Evolutionary conservation across 2,797 vertebrate genomes (phyloP).

Genomic region (Peromyscus attwateri): DNA sequence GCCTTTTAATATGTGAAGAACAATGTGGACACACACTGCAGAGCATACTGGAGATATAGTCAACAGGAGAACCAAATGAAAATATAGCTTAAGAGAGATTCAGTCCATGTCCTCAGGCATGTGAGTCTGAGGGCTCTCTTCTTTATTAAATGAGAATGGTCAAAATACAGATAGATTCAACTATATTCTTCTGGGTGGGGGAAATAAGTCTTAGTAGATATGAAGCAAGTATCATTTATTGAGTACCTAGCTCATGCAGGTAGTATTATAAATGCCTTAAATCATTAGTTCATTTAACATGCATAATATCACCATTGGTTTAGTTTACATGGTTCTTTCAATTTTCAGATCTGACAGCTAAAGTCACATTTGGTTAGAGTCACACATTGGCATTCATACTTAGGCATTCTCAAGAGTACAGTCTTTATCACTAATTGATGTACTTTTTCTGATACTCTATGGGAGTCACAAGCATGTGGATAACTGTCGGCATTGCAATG

Average conservation of each 20-base stretch:
- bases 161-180: not conserved
- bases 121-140: not conserved
- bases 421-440: not conserved
- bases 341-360: not conserved
- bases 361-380: not conserved
- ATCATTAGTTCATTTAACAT: not conserved
- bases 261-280: not conserved
- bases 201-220: not conserved
- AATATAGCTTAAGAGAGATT: not conserved
- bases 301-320: not conserved
- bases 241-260: not conserved
- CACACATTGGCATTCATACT: not conserved
- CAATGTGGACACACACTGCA: not conserved
- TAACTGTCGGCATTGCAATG: not conserved
- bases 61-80: not conserved
- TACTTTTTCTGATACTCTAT: not conserved
- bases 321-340: not conserved
- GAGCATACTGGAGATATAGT: not conserved
- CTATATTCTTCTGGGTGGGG: not conserved
- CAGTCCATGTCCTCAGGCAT: not conserved
- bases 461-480: not conserved
- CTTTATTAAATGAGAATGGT: not conserved
- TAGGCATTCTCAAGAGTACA: not conserved
- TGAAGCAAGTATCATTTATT: not conserved
- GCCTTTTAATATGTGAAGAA: not conserved